Evolutionary conservation across 2,797 vertebrate genomes (phyloP), one percentile per base, ranked within the genome.

Genomic region (Threskiornis aethiopicus): DNA sequence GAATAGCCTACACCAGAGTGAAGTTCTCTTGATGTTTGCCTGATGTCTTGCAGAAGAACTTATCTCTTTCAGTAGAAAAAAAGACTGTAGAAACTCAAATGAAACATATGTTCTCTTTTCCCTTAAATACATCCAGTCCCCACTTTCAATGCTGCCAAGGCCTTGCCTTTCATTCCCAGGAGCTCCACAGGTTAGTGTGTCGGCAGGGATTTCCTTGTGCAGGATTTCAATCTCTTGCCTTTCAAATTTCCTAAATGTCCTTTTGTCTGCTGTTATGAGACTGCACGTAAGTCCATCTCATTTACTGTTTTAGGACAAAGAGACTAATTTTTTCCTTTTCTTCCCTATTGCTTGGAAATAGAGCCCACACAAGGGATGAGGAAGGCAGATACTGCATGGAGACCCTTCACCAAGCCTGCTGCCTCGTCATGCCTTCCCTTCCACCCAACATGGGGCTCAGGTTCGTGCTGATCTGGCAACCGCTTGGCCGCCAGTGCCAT

Each of bases 361-460:
- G 70, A 72, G 31, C 18, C 33, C n/a, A 12, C 11, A 7, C 6
- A 10, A 29, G 5, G 20, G 28, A 8, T 41, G 15, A 54, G 67
- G 31, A 66, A 55, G 58, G 54, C 22, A 62, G 35, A n/a, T 25
- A 16, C 15, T 28, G 15, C 9, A 1, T 18, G 16, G 59, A 66
- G 25, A 22, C 22, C 29, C 11, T 11, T 78, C 2, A 13, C 49
- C 20, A 33, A 65, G 25, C 20, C 51, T 73, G 16, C 39, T 79
- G 41, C 13, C 46, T 35, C 5, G 0, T 57, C 4, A 0, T 20
- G 6, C 58, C 29, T 69, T 70, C 42, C 10, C 24, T 84, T 78
- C 62, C n/a, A 55, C 25, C 41, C 16, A 5, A 1, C 29, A 20
- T 0, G 2, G 20, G 39, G 10, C 55, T 78, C 1, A 4, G 2